Conservation (phyloP, 2,113 vertebrate species). For the Ictidomys tridecemlineatus region DNA sequence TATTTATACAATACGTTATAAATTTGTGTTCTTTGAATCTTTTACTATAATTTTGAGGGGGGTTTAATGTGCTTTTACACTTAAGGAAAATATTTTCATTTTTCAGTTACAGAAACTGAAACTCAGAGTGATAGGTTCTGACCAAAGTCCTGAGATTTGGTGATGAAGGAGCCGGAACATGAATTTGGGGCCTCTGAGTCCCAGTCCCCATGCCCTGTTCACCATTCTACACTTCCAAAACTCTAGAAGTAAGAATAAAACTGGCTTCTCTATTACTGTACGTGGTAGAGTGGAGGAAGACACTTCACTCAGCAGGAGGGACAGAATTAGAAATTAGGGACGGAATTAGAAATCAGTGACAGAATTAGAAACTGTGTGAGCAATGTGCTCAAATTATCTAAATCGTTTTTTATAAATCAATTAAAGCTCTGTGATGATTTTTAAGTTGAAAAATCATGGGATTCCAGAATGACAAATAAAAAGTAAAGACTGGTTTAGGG, state of each 20-base stretch:
- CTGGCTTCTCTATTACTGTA: background rate
- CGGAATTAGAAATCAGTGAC: too few species aligned
- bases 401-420: background rate
- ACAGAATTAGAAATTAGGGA: background rate
- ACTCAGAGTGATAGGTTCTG: background rate
- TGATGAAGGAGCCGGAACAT: background rate
- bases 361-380: background rate
- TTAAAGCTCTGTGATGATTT: background rate
- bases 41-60: background rate
- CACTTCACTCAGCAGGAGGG: background rate
- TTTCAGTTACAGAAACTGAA: constrained; percentile 4
- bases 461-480: background rate
- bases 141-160: background rate
- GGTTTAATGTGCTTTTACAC: background rate
- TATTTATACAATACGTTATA: background rate
- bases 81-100: background rate
- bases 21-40: background rate
- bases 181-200: background rate
- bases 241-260: background rate
- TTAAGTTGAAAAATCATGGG: background rate
- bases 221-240: background rate
- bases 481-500: background rate
- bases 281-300: background rate
- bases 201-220: background rate
- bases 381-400: background rate